Percentiles rank a stretch among this genome's conserved stretches.
These are phyloP conservation scores for Petroica traversi DNA, from an alignment of 2,113 vertebrate species.

Conservation along the genomic window DNA sequence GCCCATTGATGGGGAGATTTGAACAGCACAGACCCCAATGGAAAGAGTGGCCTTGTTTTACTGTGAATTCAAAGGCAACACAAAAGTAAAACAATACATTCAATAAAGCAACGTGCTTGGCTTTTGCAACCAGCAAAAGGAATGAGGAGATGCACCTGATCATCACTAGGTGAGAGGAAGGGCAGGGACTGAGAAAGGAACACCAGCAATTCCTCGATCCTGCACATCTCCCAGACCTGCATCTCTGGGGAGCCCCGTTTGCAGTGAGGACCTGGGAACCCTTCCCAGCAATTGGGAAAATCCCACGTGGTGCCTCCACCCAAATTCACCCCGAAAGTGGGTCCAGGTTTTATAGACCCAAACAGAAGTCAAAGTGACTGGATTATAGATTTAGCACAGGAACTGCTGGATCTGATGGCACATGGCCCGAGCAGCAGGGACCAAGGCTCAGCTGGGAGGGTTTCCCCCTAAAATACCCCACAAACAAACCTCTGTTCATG, in stretches of 20 bases:
- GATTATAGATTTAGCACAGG: neutral
- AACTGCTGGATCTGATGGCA: neutral
- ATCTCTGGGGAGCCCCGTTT: neutral
- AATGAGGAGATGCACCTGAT: neutral
- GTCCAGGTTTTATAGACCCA: neutral
- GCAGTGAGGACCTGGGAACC: accelerated
- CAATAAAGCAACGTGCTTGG: neutral
- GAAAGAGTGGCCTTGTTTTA: neutral
- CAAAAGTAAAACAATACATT: neutral
- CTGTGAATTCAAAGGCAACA: neutral
- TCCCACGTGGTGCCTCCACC: accelerated
- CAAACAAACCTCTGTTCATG: neutral
- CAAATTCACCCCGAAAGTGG: too few relatives aligned
- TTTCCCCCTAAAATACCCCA: neutral
- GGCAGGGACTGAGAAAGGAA: neutral
- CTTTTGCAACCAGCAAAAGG: neutral
- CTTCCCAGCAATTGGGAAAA: accelerated
- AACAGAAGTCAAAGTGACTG: neutral
- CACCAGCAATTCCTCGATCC: neutral
- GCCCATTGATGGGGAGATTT: neutral
- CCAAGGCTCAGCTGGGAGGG: neutral
- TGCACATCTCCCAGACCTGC: too few relatives aligned
- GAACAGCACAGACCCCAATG: neutral
- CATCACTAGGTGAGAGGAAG: too few relatives aligned
- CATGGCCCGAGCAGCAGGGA: accelerated